Evolutionary conservation across 2,888 invertebrate species (phyloP).

Genomic region (Epistrophe eligans): DNA sequence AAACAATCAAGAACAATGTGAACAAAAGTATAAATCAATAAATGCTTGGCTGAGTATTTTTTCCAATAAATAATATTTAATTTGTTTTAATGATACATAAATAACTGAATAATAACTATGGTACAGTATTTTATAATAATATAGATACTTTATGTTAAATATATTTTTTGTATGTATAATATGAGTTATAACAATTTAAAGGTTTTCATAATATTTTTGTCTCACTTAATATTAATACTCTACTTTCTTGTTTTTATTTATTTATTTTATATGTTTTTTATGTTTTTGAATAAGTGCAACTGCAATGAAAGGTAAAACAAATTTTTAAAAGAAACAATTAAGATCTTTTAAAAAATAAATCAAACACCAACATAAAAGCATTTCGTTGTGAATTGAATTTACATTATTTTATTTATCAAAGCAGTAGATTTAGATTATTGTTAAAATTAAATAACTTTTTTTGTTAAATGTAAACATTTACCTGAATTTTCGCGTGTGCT

Average conservation of each 20-base stretch:
- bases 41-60: conserved; percentile 69
- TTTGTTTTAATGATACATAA: conserved; percentile 71
- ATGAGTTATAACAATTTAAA: conserved; percentile 74
- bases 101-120: conserved; percentile 74
- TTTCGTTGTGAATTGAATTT: conserved; percentile 72
- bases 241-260: conserved; percentile 46
- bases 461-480: conserved; percentile 60
- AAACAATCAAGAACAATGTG: neutral
- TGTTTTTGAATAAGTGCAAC: conserved; percentile 59
- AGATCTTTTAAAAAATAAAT: conserved; percentile 27
- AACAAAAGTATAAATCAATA: conserved; percentile 49
- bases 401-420: conserved; percentile 36
- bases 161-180: conserved; percentile 66
- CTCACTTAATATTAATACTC: conserved; percentile 53
- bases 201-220: conserved; percentile 44
- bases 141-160: conserved; percentile 55
- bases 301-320: conserved; percentile 46
- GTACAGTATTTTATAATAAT: conserved; percentile 66
- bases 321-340: conserved; percentile 4
- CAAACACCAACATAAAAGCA: conserved; percentile 54
- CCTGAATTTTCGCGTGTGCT: conserved; percentile 64
- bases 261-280: conserved; percentile 7
- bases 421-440: conserved; percentile 44
- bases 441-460: conserved; percentile 24
- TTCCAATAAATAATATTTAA: conserved; percentile 75